Evolutionary conservation across 2,797 vertebrate species (phyloP), one percentile per base, ranked within the genome.

Genomic region (Steatocranus sp.): DNA sequence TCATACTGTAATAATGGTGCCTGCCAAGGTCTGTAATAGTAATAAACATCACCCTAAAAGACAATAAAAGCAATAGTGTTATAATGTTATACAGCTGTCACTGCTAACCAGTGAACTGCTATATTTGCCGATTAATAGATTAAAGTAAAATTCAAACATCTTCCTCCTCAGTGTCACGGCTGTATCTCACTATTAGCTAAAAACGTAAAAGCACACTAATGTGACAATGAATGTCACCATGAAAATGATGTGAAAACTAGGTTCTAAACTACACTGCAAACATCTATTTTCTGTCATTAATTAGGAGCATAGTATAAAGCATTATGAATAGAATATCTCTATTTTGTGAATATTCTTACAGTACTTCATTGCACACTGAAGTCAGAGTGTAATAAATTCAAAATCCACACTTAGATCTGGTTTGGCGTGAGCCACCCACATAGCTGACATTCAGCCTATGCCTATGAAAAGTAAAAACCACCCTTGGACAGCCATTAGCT

Each of bases 381-480:
- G 54, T 61, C 78, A 50, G 49, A 14, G 2, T 81, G 36, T 27
- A 30, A 70, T 36, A 6, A 20, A 78, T 78, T 83, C 18, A 83
- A 85, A 85, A 82, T 54, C 20, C 34, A 46, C 15, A 68, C 32
- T 43, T 66, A 11, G 36, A 76, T 75, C 11, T n/a, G 36, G 17
- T 68, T 84, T 23, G 38, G 27, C 23, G 1, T 48, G 20, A 15
- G n/a, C 48, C 36, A 36, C 66, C 81, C 58, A 80, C 49, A 20
- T n/a, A 49, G 32, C 38, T 66, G 11, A 75, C 20, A 61, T 20
- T 36, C 32, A 61, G 56, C 11, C 56, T 36, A 12, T 61, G 56
- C 56, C 32, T 75, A 17, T 58, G 63, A 66, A 88, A 74, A 84
- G 78, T 81, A 80, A 82, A 78, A 88, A 84, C 86, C 68, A 86